Percentiles rank a stretch among this genome's conserved stretches.
Conservation (phyloP, 2,113 vertebrate species). For the Gracilinanus agilis region DNA sequence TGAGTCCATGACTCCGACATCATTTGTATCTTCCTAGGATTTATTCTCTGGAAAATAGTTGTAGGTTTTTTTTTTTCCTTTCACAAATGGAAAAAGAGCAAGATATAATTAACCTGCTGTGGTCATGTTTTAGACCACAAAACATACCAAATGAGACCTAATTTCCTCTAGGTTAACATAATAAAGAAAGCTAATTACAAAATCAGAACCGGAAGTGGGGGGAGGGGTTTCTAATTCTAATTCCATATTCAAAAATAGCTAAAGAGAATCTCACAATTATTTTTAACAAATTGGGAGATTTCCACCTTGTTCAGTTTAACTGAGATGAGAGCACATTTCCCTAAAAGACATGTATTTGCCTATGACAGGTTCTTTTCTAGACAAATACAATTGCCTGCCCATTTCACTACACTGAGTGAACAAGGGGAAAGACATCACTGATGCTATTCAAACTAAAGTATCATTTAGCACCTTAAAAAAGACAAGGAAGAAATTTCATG, state of each 20-base stretch:
- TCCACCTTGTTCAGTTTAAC: conserved; percentile 24
- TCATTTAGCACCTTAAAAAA: conserved; percentile 42
- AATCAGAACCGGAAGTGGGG: conserved; percentile 45
- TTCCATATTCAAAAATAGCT: not conserved
- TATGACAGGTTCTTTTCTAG: conserved; percentile 22
- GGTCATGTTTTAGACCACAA: conserved; percentile 55
- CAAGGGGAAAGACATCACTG: conserved; percentile 13
- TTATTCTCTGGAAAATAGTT: conserved; percentile 16
- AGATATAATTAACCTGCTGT: conserved; percentile 53
- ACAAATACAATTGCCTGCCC: conserved; percentile 8
- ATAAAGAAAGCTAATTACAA: conserved; percentile 61
- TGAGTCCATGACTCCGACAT: not conserved
- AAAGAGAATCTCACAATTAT: not conserved
- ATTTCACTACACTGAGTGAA: not conserved
- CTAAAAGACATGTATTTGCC: conserved; percentile 43
- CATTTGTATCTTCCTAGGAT: not conserved
- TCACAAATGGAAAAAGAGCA: conserved; percentile 46
- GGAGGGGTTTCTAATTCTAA: not conserved
- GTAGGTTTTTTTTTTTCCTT: not conserved
- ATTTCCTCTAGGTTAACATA: conserved; percentile 52
- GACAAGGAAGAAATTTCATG: conserved; percentile 56
- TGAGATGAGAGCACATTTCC: conserved; percentile 19
- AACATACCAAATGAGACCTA: conserved; percentile 52
- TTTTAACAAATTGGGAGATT: not conserved
- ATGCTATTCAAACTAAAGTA: conserved; percentile 32